phyloP scores from a whole-genome alignment of 1,140 invertebrate species.

The Melipona quadrifasciata region DNA sequence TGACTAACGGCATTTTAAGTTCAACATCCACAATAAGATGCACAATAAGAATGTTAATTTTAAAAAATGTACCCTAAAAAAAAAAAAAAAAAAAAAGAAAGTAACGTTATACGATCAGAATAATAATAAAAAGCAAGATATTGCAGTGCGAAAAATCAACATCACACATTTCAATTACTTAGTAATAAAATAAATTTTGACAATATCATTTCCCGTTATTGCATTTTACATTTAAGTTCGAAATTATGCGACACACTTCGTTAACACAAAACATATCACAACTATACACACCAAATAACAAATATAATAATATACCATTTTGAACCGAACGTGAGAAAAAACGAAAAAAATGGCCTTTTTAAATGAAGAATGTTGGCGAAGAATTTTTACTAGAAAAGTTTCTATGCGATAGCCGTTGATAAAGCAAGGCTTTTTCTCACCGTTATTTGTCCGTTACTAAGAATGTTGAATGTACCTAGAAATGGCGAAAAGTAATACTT shows the following conservation, averaged over 20 bases:
- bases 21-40: not conserved
- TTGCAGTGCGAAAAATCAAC: not conserved
- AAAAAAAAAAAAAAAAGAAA: too few species aligned
- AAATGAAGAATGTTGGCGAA: not conserved
- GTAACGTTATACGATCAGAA: not conserved
- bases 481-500: not conserved
- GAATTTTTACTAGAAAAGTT: not conserved
- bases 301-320: too few species aligned
- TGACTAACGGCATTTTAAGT: not conserved
- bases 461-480: not conserved
- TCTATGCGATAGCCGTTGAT: not conserved
- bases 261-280: not conserved
- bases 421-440: not conserved
- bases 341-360: not conserved
- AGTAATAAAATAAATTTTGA: not conserved
- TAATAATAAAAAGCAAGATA: not conserved
- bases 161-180: not conserved
- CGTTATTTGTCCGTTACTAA: not conserved
- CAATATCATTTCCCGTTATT: conserved; percentile 6
- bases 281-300: too few species aligned
- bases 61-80: not conserved
- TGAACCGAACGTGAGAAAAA: not conserved
- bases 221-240: not conserved
- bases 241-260: not conserved
- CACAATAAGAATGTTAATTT: not conserved